A percentile compares a stretch with the other conserved stretches of the same genome.
These are phyloP conservation scores for Hedya salicella DNA, from an alignment of 2,888 invertebrate species.

Conservation along the genomic window DNA sequence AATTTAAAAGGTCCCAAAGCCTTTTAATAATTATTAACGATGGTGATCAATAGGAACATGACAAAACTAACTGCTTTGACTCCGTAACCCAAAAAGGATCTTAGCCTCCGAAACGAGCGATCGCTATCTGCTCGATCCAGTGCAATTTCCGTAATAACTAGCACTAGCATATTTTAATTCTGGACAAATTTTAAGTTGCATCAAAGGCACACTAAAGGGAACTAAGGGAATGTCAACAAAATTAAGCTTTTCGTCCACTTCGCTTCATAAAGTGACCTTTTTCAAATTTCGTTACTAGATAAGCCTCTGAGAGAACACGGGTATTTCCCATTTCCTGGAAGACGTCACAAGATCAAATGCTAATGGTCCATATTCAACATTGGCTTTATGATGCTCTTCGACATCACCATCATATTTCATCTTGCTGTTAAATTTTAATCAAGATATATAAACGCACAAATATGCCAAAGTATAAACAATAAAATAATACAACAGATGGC, in stretches of 20 bases:
- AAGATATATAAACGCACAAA: too few relatives aligned
- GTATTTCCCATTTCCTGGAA: constrained; percentile 35
- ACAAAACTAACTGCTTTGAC: too few relatives aligned
- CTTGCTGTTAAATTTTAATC: too few relatives aligned
- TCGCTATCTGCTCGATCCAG: too few relatives aligned
- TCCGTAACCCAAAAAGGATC: too few relatives aligned
- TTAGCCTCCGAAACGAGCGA: too few relatives aligned
- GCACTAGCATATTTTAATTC: background rate
- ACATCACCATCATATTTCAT: background rate
- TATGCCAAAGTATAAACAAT: too few relatives aligned
- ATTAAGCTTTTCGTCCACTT: background rate
- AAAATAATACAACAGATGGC: too few relatives aligned
- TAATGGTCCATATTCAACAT: background rate
- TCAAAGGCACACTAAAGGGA: background rate
- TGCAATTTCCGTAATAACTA: too few relatives aligned
- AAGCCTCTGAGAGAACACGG: constrained; percentile 18
- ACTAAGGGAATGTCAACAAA: background rate
- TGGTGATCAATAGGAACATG: too few relatives aligned
- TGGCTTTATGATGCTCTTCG: background rate
- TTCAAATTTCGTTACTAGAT: constrained; percentile 25
- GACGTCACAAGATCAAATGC: constrained; percentile 23
- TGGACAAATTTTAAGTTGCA: background rate
- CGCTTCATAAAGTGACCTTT: constrained; percentile 26
- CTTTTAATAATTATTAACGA: too few relatives aligned
- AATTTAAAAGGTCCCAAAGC: too few relatives aligned